phyloP scores from a whole-genome alignment of 2,888 invertebrate genomes.

The Actias luna region DNA sequence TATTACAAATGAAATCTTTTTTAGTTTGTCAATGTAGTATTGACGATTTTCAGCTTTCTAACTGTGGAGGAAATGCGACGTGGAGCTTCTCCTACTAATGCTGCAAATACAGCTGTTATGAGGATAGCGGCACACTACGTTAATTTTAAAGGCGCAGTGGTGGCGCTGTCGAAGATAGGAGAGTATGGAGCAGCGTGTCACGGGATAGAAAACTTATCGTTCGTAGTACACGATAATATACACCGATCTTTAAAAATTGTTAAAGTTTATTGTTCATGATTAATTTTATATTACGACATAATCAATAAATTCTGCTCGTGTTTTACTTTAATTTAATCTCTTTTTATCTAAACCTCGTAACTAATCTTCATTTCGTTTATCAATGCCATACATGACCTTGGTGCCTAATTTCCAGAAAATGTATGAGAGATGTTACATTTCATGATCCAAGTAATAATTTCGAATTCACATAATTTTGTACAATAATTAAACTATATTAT shows the following conservation, averaged over 20 bases:
- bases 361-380: too few relatives aligned
- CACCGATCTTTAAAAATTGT: conserved; percentile 37
- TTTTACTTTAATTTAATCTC: not conserved
- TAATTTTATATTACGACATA: not conserved
- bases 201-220: conserved; percentile 86
- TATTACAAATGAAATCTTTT: not conserved
- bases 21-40: not conserved
- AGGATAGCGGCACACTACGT: conserved; percentile 90
- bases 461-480: too few relatives aligned
- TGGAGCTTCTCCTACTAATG: conserved; percentile 87
- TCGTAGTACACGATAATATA: conserved; percentile 55
- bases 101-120: conserved; percentile 86
- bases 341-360: too few relatives aligned
- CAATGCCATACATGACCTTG: too few relatives aligned
- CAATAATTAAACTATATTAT: too few relatives aligned
- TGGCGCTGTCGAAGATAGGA: conserved; percentile 88
- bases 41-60: conserved; percentile 82
- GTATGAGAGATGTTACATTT: too few relatives aligned
- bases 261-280: not conserved
- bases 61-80: conserved; percentile 95
- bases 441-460: too few relatives aligned
- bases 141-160: conserved; percentile 90
- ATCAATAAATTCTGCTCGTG: not conserved
- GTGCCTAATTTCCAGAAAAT: too few relatives aligned
- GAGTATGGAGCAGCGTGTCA: conserved; percentile 92